Evolutionary conservation across 1,140 invertebrate genomes (phyloP).

Genomic region (Scaptomyza hsui): DNA sequence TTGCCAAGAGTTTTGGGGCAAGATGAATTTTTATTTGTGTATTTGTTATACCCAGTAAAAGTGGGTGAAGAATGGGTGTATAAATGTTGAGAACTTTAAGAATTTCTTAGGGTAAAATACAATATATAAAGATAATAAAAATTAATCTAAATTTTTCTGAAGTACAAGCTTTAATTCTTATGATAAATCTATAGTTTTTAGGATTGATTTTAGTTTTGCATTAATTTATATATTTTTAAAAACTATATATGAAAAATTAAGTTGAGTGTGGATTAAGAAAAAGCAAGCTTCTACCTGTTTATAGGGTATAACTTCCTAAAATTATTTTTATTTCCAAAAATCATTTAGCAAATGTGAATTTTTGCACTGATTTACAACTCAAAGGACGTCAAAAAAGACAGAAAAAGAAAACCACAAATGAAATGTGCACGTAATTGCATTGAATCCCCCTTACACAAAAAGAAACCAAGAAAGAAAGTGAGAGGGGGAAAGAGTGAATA

Average conservation of each 20-base stretch:
- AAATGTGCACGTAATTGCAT: conserved; percentile 79
- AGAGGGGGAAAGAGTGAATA: not conserved
- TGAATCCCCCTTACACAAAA: conserved; percentile 46
- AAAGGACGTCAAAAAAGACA: conserved; percentile 17
- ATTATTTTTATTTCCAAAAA: conserved; percentile 21
- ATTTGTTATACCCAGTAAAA: conserved; percentile 9
- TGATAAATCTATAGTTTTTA: no score
- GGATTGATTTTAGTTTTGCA: no score
- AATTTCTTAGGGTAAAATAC: not conserved
- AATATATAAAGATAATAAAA: not conserved
- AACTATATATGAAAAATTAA: no score
- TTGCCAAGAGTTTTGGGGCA: conserved; percentile 40
- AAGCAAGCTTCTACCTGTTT: not conserved
- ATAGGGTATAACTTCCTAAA: not conserved
- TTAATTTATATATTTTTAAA: no score
- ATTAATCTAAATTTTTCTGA: not conserved
- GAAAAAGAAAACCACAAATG: conserved; percentile 46
- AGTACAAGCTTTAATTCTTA: no score
- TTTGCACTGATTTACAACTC: conserved; percentile 45
- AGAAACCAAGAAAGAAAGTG: not conserved
- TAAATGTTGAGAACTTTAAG: no score
- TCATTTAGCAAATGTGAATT: conserved; percentile 56
- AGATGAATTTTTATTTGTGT: conserved; percentile 43
- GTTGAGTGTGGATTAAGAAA: no score
- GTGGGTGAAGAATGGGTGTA: not conserved